Evolutionary conservation across 2,888 invertebrate genomes (phyloP).

Genomic region (Myopa tessellatipennis): DNA sequence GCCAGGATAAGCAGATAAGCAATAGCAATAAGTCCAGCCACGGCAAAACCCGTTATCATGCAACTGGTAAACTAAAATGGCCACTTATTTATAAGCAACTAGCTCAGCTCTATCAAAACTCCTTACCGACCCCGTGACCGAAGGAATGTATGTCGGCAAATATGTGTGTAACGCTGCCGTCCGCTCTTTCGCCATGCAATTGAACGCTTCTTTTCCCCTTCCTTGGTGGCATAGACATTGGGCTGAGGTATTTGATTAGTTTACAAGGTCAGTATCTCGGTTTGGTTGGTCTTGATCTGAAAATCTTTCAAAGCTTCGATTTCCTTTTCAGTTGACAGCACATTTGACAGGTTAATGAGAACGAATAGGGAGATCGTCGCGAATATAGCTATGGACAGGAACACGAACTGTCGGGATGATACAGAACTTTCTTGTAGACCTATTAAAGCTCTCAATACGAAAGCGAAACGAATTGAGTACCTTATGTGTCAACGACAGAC

Average conservation of each 20-base stretch:
- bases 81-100: not conserved
- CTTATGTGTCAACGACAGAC: constrained; percentile 15
- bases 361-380: constrained; percentile 4
- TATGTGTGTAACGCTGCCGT: not conserved
- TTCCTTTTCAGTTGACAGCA: constrained; percentile 11
- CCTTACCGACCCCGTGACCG: not conserved
- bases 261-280: not conserved
- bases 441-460: not conserved
- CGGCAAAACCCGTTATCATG: not conserved
- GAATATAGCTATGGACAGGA: constrained; percentile 9
- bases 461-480: not conserved
- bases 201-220: not conserved
- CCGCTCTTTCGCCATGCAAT: not conserved
- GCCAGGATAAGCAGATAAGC: constrained; percentile 1
- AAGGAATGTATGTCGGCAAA: not conserved
- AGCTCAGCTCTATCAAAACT: not conserved
- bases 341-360: constrained; percentile 14
- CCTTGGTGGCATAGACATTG: not conserved
- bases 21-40: not conserved
- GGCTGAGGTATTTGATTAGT: not conserved
- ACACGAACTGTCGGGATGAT: constrained; percentile 4
- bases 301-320: constrained; percentile 1
- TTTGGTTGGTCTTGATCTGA: not conserved
- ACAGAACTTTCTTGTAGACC: not conserved
- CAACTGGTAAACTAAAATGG: constrained; percentile 8